phyloP scores from a whole-genome alignment of 37 sponge, comb jelly and placozoan genomes.

The Chondrosia reniformis region DNA sequence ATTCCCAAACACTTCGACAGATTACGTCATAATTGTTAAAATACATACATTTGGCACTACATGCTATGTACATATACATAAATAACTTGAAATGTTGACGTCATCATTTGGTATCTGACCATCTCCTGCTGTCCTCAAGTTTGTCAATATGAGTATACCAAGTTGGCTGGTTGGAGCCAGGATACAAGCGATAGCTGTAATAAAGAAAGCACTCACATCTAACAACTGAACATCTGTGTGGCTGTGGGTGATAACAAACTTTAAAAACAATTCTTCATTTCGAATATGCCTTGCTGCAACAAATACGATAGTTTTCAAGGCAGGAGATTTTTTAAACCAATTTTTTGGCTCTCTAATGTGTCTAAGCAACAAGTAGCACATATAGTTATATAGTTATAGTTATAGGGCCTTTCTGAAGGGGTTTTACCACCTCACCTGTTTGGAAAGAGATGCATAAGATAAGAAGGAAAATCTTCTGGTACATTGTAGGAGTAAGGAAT shows the following conservation, averaged over 20 bases:
- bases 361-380: too few species aligned
- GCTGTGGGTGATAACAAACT: conserved; percentile 19
- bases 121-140: conserved; percentile 30
- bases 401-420: background rate
- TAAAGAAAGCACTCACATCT: background rate
- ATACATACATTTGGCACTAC: too few species aligned
- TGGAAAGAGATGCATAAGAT: conserved; percentile 23
- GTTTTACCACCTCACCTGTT: conserved; percentile 28
- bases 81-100: too few species aligned
- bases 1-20: too few species aligned
- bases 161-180: conserved; percentile 35
- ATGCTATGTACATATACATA: too few species aligned
- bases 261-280: conserved; percentile 49
- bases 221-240: background rate
- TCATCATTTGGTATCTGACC: too few species aligned
- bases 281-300: conserved; percentile 38
- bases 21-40: too few species aligned
- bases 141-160: conserved; percentile 29
- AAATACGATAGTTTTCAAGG: conserved; percentile 46
- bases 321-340: too few species aligned
- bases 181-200: conserved; percentile 45
- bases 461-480: conserved; percentile 12
- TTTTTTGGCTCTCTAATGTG: conserved; percentile 33
- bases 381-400: background rate
- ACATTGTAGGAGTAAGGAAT: conserved; percentile 48